phyloP scores from a whole-genome alignment of 1,140 invertebrate species.

The Lepidurus packardi region DNA sequence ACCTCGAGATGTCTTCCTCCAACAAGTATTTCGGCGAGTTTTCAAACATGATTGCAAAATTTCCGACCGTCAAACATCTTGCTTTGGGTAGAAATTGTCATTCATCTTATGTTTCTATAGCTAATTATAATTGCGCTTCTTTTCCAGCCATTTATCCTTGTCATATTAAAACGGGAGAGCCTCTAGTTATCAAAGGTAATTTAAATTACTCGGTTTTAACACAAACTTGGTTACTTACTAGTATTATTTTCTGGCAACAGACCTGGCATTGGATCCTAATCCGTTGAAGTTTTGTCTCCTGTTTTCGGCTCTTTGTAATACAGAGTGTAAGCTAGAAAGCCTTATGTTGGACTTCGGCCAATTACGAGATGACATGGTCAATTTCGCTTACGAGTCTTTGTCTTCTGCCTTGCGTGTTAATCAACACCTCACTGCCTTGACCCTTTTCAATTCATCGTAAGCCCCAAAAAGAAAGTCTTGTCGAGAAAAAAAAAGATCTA shows the following conservation, averaged over 20 bases:
- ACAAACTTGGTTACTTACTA: neutral
- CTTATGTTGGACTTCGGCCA: neutral
- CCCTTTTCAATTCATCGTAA: conserved; percentile 10
- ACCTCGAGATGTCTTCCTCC: neutral
- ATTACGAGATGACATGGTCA: neutral
- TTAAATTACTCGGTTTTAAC: neutral
- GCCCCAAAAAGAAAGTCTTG: neutral
- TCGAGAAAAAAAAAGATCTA: no score
- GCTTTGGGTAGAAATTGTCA: neutral
- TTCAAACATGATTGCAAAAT: neutral
- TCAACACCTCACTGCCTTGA: neutral
- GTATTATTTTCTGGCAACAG: neutral
- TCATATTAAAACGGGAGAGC: neutral
- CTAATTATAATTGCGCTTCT: neutral
- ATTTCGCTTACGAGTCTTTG: neutral
- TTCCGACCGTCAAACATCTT: neutral
- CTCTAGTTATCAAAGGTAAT: neutral
- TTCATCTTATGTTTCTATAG: no score
- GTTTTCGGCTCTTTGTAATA: neutral
- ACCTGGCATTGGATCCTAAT: neutral
- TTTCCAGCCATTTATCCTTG: neutral
- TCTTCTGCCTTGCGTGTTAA: neutral
- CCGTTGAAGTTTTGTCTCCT: neutral
- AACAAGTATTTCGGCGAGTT: neutral
- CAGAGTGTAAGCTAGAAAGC: neutral